A percentile compares a stretch with the other conserved stretches of the same genome.
phyloP scores from a whole-genome alignment of 1,140 invertebrate species.

The Cryptotermes secundus region DNA sequence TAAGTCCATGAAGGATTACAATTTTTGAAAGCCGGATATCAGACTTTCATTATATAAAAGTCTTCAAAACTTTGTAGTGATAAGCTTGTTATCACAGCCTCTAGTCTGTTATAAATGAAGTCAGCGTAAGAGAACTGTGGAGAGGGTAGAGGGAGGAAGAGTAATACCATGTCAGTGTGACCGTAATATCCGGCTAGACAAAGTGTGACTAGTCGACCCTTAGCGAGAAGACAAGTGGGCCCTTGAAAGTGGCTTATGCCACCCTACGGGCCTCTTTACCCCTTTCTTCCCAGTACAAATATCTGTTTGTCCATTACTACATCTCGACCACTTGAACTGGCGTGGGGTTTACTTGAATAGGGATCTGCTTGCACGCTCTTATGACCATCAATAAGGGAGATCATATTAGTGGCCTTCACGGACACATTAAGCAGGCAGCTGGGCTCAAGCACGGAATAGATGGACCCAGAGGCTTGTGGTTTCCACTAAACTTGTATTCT shows the following conservation, averaged over 20 bases:
- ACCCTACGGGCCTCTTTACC: neutral
- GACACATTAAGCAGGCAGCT: neutral
- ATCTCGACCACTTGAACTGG: neutral
- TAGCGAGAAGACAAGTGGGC: neutral
- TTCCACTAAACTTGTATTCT: no score
- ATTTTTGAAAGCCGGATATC: no score
- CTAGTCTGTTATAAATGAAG: neutral
- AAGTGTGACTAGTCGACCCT: neutral
- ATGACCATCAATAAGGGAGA: neutral
- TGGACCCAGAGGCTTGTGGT: no score
- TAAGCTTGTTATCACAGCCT: no score
- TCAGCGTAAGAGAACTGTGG: neutral
- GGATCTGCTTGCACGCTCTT: neutral
- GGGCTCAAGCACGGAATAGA: neutral
- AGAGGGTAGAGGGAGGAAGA: no score
- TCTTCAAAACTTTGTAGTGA: no score
- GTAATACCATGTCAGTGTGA: neutral
- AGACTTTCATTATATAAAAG: no score
- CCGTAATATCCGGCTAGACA: neutral
- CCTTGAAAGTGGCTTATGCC: slow-evolving; percentile 10
- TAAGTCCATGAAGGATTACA: no score
- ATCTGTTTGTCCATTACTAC: slow-evolving; percentile 16
- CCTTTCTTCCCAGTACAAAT: slow-evolving; percentile 2
- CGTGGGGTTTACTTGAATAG: neutral
- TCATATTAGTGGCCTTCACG: neutral